Conservation (phyloP, 2,113 vertebrate species). For the Apteryx mantelli region DNA sequence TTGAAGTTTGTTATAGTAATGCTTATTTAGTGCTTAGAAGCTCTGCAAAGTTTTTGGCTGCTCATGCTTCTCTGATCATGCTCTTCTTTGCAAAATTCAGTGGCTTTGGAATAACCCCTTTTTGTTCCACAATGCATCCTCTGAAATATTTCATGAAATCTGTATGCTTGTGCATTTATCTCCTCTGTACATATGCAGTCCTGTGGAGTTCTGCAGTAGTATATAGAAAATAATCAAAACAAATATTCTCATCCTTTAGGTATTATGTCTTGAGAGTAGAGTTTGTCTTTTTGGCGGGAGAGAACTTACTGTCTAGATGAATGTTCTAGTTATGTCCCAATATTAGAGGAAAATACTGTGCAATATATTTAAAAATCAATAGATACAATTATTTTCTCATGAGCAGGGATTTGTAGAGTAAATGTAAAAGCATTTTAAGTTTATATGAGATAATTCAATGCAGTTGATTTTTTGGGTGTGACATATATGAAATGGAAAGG, state of each 20-base stretch:
- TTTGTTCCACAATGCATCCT: not conserved
- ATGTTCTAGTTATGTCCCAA: not conserved
- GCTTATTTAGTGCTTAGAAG: not conserved
- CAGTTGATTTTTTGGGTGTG: not conserved
- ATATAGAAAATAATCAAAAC: not conserved
- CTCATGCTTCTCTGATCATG: not conserved
- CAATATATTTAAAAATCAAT: not conserved
- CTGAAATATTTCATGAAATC: not conserved
- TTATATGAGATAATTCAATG: not conserved
- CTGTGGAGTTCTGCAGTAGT: not conserved
- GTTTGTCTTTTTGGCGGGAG: not conserved
- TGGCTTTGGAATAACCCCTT: not conserved
- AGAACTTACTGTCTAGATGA: not conserved
- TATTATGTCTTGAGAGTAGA: not conserved
- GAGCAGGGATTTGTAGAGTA: not conserved
- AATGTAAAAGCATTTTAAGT: not conserved
- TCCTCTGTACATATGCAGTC: not conserved
- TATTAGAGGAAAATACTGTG: not conserved
- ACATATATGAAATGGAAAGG: not conserved
- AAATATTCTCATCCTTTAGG: not conserved
- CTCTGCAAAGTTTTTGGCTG: not conserved
- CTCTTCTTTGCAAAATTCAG: not conserved
- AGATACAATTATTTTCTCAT: not conserved
- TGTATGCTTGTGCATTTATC: not conserved
- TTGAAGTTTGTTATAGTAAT: not conserved